These are phyloP conservation scores for Sparidentex hasta DNA, from an alignment of 2,797 vertebrate species.

Conservation along the genomic window DNA sequence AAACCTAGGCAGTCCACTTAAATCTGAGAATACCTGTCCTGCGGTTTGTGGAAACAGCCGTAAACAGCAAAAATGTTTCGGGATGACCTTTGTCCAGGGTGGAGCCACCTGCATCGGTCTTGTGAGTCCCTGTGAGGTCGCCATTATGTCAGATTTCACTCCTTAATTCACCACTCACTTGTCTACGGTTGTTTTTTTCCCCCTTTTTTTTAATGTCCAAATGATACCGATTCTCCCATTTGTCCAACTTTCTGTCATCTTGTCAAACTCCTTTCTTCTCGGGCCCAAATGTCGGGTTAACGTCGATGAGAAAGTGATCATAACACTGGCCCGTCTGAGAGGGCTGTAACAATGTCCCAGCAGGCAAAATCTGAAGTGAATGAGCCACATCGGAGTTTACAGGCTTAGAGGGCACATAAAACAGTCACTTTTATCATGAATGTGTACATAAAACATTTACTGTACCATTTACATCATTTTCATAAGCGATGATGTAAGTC, in stretches of 20 bases:
- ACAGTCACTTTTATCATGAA: conserved; percentile 20
- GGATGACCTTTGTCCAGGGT: conserved; percentile 45
- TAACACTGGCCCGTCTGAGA: conserved; percentile 31
- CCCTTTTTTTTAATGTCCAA: no score
- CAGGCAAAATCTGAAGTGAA: conserved; percentile 18
- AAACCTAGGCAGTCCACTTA: neutral
- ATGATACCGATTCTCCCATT: conserved; percentile 47
- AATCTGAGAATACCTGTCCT: neutral
- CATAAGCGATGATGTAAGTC: conserved; percentile 1
- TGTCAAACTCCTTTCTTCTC: conserved; percentile 58
- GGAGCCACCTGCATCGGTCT: conserved; percentile 39
- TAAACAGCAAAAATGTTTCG: conserved; percentile 27
- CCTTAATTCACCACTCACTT: conserved; percentile 47
- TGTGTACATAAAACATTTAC: conserved; percentile 33
- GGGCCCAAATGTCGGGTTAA: conserved; percentile 51
- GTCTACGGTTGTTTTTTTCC: conserved; percentile 20
- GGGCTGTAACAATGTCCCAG: conserved; percentile 23
- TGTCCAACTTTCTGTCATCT: conserved; percentile 69
- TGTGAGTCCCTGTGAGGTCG: conserved; percentile 25
- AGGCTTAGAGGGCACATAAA: conserved; percentile 24
- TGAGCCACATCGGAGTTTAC: conserved; percentile 25
- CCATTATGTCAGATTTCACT: conserved; percentile 62
- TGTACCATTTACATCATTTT: conserved; percentile 24
- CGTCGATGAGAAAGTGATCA: conserved; percentile 33
- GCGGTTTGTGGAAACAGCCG: conserved; percentile 16